phyloP scores from a whole-genome alignment of 2,113 vertebrate genomes.

The Lophura nycthemera region DNA sequence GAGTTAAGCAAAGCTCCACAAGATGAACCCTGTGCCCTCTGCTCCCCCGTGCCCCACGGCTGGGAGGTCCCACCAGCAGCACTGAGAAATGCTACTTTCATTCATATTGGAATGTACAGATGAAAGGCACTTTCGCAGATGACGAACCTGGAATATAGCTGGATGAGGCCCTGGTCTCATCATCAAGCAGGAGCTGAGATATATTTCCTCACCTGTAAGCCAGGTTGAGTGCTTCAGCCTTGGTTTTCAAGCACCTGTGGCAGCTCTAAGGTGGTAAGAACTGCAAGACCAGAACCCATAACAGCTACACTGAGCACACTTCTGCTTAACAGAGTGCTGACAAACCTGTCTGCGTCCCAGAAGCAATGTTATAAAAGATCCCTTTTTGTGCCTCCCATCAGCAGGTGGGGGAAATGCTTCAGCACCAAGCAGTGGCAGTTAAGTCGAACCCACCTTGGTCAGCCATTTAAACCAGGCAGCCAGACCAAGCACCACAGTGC shows the following conservation, averaged over 20 bases:
- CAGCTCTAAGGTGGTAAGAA: neutral
- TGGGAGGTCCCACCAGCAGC: too few species aligned
- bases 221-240: neutral
- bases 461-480: neutral
- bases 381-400: neutral
- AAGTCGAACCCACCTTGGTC: neutral
- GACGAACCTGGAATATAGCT: neutral
- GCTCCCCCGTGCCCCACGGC: too few species aligned
- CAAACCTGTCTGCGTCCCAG: neutral
- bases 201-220: neutral
- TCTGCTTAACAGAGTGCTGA: neutral
- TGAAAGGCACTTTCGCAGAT: neutral
- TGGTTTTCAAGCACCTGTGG: neutral
- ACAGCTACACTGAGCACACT: neutral
- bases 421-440: neutral
- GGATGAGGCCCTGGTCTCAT: neutral
- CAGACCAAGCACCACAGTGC: neutral
- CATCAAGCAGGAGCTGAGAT: neutral
- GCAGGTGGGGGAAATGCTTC: neutral
- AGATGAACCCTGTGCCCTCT: too few species aligned
- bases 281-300: neutral
- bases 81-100: neutral
- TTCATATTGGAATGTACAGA: neutral
- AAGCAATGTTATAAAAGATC: rapidly evolving
- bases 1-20: too few species aligned